phyloP scores from a whole-genome alignment of 2,113 vertebrate species.

The Neotragus moschatus region DNA sequence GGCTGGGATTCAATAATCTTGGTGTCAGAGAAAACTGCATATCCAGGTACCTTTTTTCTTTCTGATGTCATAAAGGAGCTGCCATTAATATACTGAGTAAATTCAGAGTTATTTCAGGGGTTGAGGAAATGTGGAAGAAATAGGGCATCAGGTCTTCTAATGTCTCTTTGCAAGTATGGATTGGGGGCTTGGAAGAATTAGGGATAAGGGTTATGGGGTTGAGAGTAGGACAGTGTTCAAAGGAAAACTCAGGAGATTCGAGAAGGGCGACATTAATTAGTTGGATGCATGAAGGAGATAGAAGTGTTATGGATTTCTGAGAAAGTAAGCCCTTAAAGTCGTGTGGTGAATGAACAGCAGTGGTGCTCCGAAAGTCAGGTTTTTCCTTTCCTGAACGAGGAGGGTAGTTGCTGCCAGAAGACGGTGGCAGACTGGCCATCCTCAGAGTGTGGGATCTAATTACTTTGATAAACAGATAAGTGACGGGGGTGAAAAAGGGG shows the following conservation, averaged over 20 bases:
- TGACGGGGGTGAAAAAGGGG: rapidly evolving
- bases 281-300: not conserved
- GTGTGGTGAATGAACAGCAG: not conserved
- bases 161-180: not conserved
- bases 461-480: not conserved
- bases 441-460: not conserved
- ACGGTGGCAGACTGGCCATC: rapidly evolving
- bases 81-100: not conserved
- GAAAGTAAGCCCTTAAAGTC: not conserved
- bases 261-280: not conserved
- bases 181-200: not conserved
- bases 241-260: not conserved
- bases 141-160: not conserved
- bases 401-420: not conserved
- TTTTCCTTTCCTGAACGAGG: not conserved
- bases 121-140: not conserved
- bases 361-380: not conserved
- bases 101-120: not conserved
- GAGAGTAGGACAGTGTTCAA: not conserved
- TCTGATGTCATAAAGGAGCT: not conserved
- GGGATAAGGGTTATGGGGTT: not conserved
- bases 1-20: not conserved
- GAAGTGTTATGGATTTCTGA: not conserved
- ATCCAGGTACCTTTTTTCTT: not conserved
- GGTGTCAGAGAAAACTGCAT: not conserved